Evolutionary conservation across 2,888 invertebrate genomes (phyloP), one percentile per base, ranked within the genome.

Genomic region (Beris chalybata): DNA sequence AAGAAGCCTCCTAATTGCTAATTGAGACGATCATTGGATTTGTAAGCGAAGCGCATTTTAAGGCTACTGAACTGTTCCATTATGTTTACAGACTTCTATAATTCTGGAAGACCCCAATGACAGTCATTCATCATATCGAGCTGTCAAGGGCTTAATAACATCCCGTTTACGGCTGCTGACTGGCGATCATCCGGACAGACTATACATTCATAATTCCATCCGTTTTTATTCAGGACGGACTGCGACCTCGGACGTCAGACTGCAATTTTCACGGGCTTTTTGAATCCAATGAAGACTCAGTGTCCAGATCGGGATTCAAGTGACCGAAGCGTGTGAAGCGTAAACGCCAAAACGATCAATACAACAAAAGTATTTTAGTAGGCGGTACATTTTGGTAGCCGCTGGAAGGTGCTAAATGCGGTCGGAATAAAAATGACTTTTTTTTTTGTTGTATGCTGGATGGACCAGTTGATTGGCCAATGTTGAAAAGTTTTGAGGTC

Each of bases 51-150:
- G 56, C 43, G 56, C 15, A 15, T 58, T 29, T 44, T 12, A 50
- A 32, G 50, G 61, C 61, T 61, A 52, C 61, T 61, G 61, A 52
- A 61, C 61, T 61, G 52, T 52, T 32, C 52, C 38, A 59, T 50
- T 30, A 9, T 32, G 30, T 58, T 47, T 45, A 29, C 58, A 12
- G 56, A 47, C 45, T 30, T 58, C n/a, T 11, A 47, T 6, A 58
- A 56, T 44, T 45, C 22, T 45, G 45, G 29, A 31, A 38, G 58
- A 30, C 45, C 44, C 45, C 45, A 58, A 12, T 45, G 30, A 22
- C 30, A 45, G 58, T 47, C 58, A 58, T 58, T 58, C 47, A 47
- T 58, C 58, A 58, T 58, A 45, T 58, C 30, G 9, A 22, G 12
- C 30, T 58, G 58, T 45, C 58, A 58, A 58, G 58, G 38, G 47